Base-by-base conservation (phyloP, 1,140 invertebrate genomes). In the Rhopalosiphum padi region DNA sequence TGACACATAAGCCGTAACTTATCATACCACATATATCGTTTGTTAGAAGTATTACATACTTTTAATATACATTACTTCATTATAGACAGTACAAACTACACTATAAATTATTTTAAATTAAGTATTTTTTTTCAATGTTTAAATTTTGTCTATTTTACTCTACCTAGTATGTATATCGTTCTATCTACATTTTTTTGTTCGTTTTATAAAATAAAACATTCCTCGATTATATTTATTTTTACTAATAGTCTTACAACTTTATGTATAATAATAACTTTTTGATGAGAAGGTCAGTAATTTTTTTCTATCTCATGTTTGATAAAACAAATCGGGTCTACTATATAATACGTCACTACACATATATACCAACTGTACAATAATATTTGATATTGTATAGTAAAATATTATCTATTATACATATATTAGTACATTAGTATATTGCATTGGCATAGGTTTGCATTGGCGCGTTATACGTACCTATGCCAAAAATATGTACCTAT, bases 1-100 rank as follows among this genome's bases (percentile, higher is more conserved):
- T 77, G 60, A 77, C 60, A 77, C 60, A 77, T 77, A 77, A 77
- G 15, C 60, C n/a, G 60, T 77, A 77, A 77, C 60, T 77, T 77
- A 77, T 68, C 60, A 68, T 77, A 77, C 30, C 60, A 77, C 15
- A n/a, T 77, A 77, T 41, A 77, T 77, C 30, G n/a, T 77, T 77
- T 18, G 30, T n/a, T 18, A 77, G 30, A 77, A 77, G 30, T 77
- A 77, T 77, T 77, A 77, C 30, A 77, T 77, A 77, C 60, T 77
- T 35, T 77, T 35, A 60, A 30, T 60, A 77, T n/a, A 77, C 60
- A 77, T 77, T 77, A 77, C 60, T n/a, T 77, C 60, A 77, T 77
- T 35, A 41, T 41, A n/a, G n/a, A 1, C 60, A 77, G 60, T n/a
- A 18, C 30, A 77, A 18, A 77, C 60, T n/a, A n/a, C 15, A n/a